Evolutionary conservation across 1,140 invertebrate species (phyloP), one percentile per base, ranked within the genome.

Genomic region (Centruroides sculpturatus): DNA sequence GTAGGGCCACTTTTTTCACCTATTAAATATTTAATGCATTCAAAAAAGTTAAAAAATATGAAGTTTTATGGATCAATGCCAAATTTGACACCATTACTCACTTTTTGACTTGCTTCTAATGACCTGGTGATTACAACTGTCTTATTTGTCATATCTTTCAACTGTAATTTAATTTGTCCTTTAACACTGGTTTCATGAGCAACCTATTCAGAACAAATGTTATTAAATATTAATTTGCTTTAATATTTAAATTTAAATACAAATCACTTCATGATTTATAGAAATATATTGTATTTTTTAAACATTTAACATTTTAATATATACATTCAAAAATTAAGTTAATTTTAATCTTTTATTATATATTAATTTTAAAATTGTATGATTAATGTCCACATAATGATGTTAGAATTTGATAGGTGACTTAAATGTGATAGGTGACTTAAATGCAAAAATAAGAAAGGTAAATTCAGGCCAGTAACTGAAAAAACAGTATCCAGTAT

Each of bases 111-210:
- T 1, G 80, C 78, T 72, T 81, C 79, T 64, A 92, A 75, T 35
- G 78, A 78, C 68, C 84, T 75, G 49, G 77, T 76, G 46, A 85
- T 78, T 35, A 79, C 77, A 23, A 83, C 71, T 61, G 72, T 71
- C 64, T 82, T 74, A 52, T 81, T 80, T 57, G 80, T 76, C 12
- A 79, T 74, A 76, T 85, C 83, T 8, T 74, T 66, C 61, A 89
- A 78, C 72, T 79, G 75, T 35, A 89, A 71, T 67, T 79, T 80
- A 2, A 90, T 79, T 73, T 85, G 82, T 12, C 72, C 82, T 69
- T 76, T 73, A 3, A 81, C 75, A 75, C 82, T 71, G 35, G 67
- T 60, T 62, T 76, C 74, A 66, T 71, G 59, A 6, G 71, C 72
- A 58, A 73, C 57, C 74, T 74, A 61, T 7, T 35, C 35, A 57